Conservation (phyloP, 2,888 invertebrate species). For the Phortica okadai region DNA sequence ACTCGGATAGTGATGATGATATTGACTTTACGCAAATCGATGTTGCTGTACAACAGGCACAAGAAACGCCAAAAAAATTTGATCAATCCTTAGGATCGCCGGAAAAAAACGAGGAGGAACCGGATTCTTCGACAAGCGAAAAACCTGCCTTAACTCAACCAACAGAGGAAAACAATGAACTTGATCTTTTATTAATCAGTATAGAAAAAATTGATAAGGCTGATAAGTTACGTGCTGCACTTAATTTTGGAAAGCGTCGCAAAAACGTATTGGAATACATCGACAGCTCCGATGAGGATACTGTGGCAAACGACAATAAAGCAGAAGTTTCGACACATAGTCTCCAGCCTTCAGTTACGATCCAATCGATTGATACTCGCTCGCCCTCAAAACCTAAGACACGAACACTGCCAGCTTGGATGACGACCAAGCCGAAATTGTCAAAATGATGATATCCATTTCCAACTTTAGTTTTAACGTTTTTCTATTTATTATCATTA, state of each 20-base stretch:
- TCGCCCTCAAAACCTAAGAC: not conserved
- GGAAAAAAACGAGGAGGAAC: not conserved
- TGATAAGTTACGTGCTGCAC: not conserved
- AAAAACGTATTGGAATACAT: slow-evolving; percentile 36
- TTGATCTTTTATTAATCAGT: slow-evolving; percentile 45
- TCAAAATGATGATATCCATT: not conserved
- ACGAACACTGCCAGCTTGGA: slow-evolving; percentile 46
- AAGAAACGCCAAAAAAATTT: not conserved
- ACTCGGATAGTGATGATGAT: slow-evolving; percentile 35
- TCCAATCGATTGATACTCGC: not conserved
- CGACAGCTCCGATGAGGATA: slow-evolving; percentile 43
- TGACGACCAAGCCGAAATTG: slow-evolving; percentile 24
- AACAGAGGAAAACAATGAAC: slow-evolving; percentile 32
- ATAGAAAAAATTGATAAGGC: slow-evolving; percentile 34
- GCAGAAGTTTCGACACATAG: not conserved
- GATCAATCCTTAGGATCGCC: slow-evolving; percentile 3
- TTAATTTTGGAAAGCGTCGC: not conserved
- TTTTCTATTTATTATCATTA: not conserved
- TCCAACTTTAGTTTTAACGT: not conserved
- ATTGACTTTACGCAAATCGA: slow-evolving; percentile 50
- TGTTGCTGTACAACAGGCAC: slow-evolving; percentile 37
- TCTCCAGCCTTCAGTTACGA: slow-evolving; percentile 20
- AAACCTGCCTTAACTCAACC: not conserved
- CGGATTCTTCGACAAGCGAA: not conserved
- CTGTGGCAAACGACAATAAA: not conserved